A percentile compares a stretch with the other conserved stretches of the same genome.
phyloP scores from a whole-genome alignment of 2,797 vertebrate genomes.

The Arrhamphus sclerolepis region DNA sequence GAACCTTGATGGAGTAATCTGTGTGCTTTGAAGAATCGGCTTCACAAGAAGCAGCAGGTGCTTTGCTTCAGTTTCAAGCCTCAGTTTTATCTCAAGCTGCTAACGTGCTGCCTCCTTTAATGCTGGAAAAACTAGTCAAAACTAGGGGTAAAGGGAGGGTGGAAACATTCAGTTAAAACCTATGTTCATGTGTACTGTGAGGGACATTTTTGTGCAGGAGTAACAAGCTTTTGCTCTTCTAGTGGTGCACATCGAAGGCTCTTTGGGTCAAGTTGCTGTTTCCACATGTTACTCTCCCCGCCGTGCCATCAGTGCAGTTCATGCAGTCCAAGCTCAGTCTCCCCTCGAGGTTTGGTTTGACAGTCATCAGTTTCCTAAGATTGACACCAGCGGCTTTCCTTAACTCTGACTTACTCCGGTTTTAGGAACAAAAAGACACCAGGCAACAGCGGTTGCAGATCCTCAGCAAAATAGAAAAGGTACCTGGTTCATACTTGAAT shows the following conservation, averaged over 20 bases:
- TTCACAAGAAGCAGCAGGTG: too few species aligned
- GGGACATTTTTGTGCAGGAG: too few species aligned
- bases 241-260: slow-evolving; percentile 96
- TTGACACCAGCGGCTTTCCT: accelerated
- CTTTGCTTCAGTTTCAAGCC: too few species aligned
- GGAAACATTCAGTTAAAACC: too few species aligned
- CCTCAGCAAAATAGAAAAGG: slow-evolving; percentile 89
- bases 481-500: slow-evolving; percentile 43
- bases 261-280: slow-evolving; percentile 93
- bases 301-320: slow-evolving; percentile 90
- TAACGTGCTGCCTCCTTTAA: too few species aligned
- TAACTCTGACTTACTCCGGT: background rate
- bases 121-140: too few species aligned
- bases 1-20: too few species aligned
- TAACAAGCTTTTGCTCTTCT: slow-evolving; percentile 7
- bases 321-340: slow-evolving; percentile 70
- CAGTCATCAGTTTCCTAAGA: background rate
- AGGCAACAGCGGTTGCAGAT: slow-evolving; percentile 85
- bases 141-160: too few species aligned
- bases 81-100: too few species aligned
- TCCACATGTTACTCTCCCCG: slow-evolving; percentile 96
- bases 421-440: slow-evolving; percentile 82
- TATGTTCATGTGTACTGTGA: too few species aligned
- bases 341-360: slow-evolving; percentile 63
- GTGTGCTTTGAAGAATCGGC: too few species aligned